Evolutionary conservation across 2,797 vertebrate species (phyloP), one percentile per base, ranked within the genome.

Genomic region (Rhyacichthys aspro): DNA sequence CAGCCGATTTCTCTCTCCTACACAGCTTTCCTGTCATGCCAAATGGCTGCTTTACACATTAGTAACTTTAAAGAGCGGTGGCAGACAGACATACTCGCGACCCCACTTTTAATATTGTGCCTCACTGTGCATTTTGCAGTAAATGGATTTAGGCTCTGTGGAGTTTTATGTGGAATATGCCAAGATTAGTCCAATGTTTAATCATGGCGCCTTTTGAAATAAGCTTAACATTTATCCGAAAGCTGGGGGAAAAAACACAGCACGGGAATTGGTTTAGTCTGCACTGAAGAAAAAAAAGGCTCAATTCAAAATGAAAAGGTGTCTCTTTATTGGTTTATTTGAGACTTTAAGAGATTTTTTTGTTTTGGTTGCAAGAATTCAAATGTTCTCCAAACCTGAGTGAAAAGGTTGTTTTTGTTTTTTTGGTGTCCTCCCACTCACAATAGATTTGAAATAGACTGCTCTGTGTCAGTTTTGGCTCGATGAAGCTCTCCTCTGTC

Each of bases 101-200:
- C 23, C 7, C 23, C 1, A 6, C 23, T 28, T 28, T 28, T 28
- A 28, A 28, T 28, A 28, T 28, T 28, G 2, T 28, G 23, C 4
- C 23, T 28, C 23, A 28, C 37, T 38, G 37, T 38, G 11, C 43
- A 63, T 74, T 77, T 63, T 12, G 56, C 74, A 65, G 34, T 70
- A 78, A 76, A 65, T 74, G 67, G 77, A 83, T 74, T 82, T 66
- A 53, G 63, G 63, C 79, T 82, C 67, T 69, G 61, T 53, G 52
- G 67, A 77, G 67, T 85, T 83, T 81, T 78, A 75, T 78, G 59
- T 69, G 56, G 78, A 78, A 65, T 36, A 16, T 10, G 19, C 58
- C 63, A 58, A 86, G 83, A 88, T 89, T 86, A 91, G 78, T 58
- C 5, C 74, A 61, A 67, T 56, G 76, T 80, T 81, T 86, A 88